Percentiles rank a stretch among this genome's conserved stretches.
phyloP scores from a whole-genome alignment of 2,888 invertebrate species.

The Rutpela maculata region DNA sequence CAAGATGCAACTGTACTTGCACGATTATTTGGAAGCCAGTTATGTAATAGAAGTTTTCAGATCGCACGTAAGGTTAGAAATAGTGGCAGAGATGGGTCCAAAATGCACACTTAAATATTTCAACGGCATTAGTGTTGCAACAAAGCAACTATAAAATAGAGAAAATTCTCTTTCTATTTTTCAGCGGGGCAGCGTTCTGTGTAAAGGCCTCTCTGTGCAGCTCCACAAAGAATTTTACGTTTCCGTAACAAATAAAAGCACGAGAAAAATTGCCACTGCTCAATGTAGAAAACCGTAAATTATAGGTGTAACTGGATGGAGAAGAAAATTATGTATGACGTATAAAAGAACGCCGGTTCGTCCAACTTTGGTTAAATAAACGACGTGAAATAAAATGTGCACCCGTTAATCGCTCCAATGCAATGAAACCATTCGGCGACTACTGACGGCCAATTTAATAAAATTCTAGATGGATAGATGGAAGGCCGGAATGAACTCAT shows the following conservation, averaged over 20 bases:
- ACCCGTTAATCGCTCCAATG: constrained; percentile 47
- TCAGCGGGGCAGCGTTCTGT: background rate
- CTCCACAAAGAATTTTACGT: constrained; percentile 46
- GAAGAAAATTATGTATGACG: constrained; percentile 55
- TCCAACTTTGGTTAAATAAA: constrained; percentile 43
- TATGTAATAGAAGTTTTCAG: background rate
- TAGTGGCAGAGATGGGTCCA: background rate
- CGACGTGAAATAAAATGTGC: constrained; percentile 51
- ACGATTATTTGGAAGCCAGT: background rate
- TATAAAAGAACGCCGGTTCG: constrained; percentile 41
- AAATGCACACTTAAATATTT: constrained; percentile 13
- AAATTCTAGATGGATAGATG: background rate
- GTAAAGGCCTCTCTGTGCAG: constrained; percentile 20
- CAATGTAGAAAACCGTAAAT: constrained; percentile 54
- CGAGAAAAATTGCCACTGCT: constrained; percentile 44
- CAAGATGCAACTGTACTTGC: background rate
- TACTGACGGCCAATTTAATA: constrained; percentile 43
- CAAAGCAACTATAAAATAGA: constrained; percentile 24
- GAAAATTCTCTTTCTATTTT: constrained; percentile 22
- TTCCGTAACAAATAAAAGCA: constrained; percentile 46
- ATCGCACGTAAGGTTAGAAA: background rate
- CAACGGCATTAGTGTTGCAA: constrained; percentile 17
- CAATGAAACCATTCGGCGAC: constrained; percentile 35
- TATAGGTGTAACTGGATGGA: constrained; percentile 49
- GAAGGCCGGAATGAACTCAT: background rate